Evolutionary conservation across 2,888 invertebrate genomes (phyloP), one percentile per base, ranked within the genome.

Genomic region (Hermodice carunculata): DNA sequence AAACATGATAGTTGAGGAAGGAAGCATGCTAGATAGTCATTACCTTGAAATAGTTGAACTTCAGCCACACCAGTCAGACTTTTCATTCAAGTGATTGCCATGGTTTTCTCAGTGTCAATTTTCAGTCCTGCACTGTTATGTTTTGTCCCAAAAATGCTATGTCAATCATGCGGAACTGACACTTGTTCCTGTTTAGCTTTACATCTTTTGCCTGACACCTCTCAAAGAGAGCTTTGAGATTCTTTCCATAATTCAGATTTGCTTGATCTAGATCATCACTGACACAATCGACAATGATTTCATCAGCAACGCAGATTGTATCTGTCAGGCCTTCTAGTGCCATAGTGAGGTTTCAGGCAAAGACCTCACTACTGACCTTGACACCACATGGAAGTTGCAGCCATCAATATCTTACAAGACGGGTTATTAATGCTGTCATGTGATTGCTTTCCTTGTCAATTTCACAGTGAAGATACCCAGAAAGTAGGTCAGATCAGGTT

Each of bases 271-370:
- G n/a, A n/a, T n/a, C n/a, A n/a, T n/a, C n/a, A n/a, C n/a, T n/a
- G n/a, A n/a, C n/a, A 3, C 68, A 72, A 57, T 48, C 57, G 24
- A 71, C 63, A 19, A 70, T 24, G 26, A 70, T 64, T 29, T 71
- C 70, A 62, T 70, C 73, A 6, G 63, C 52, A n/a, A 69, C 53
- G n/a, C 65, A 61, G 5, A 53, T 40, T 5, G 69, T 70, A 29
- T 66, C 66, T 40, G 24, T 17, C 1, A 74, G 44, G n/a, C 61
- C 64, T 34, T 65, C 63, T 4, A 75, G 46, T 5, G 56, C 49
- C 29, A 67, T 37, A 11, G 48, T 28, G 0, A 71, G 57, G 2
- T 51, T 11, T 17, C 64, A 67, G 31, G 66, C 65, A 24, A 70
- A 69, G 0, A 72, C 59, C 40, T 67, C 71, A 14, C 54, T 48